These are phyloP conservation scores for Lasioglossum baleicum DNA, from an alignment of 1,140 invertebrate genomes.

Conservation along the genomic window DNA sequence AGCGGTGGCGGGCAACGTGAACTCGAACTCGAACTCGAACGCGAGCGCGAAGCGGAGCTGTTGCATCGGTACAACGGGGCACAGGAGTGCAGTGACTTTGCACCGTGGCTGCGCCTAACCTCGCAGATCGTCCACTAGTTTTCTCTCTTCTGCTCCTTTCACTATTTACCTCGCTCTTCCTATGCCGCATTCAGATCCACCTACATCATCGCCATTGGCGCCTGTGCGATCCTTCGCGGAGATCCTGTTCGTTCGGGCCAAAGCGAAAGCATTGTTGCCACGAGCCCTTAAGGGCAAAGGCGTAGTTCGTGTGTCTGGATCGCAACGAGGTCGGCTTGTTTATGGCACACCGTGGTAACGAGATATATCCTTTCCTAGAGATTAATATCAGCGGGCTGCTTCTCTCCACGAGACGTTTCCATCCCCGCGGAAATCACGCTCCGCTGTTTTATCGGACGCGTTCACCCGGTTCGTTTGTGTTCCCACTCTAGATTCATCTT, in stretches of 20 bases:
- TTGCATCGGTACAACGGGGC: constrained; percentile 39
- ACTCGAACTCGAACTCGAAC: too few species aligned
- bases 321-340: constrained; percentile 39
- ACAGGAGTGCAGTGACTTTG: constrained; percentile 52
- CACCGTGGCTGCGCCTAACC: constrained; percentile 29
- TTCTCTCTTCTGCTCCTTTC: constrained; percentile 37
- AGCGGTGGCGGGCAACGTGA: neutral
- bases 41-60: too few species aligned
- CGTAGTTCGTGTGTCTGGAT: constrained; percentile 31
- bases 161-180: constrained; percentile 36
- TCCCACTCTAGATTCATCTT: too few species aligned
- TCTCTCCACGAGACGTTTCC: constrained; percentile 1
- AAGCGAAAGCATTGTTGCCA: constrained; percentile 44
- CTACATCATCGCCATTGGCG: constrained; percentile 57
- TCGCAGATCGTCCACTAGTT: constrained; percentile 43
- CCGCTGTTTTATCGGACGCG: neutral
- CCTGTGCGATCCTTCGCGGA: constrained; percentile 44
- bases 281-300: constrained; percentile 42
- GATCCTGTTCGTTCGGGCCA: constrained; percentile 36
- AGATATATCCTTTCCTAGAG: constrained; percentile 13
- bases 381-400: constrained; percentile 10
- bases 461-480: neutral
- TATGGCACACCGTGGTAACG: constrained; percentile 19
- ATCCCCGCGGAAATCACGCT: constrained; percentile 1
- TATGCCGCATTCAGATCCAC: constrained; percentile 49